Base-by-base conservation (phyloP, 2,113 vertebrate genomes). In the Myodes glareolus region DNA sequence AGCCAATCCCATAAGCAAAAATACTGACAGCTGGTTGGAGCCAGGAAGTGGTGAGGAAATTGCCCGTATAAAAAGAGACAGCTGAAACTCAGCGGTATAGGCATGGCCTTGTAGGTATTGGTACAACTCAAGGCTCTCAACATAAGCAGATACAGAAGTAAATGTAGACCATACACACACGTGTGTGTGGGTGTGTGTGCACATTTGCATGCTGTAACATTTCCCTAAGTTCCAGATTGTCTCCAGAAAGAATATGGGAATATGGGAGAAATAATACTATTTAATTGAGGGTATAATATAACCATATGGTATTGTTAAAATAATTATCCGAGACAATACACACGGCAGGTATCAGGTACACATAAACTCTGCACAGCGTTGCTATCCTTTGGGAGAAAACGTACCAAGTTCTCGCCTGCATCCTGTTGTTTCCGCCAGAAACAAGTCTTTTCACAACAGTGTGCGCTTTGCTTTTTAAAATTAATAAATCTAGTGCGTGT, bases 381-480 rank as follows among this genome's bases (percentile, higher is more conserved):
- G 47, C 88, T 68, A 47, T 92, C 11, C 67, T 33, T n/a, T 2
- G 19, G n/a, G 81, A 91, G 76, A 86, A 91, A 95, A 55, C 77
- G n/a, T 47, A 87, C 58, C 39, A 47, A 94, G 80, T n/a, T 92
- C 33, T 86, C 31, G 68, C 73, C 70, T 94, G 19, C 42, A 86
- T 80, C 42, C 89, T 92, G 29, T 17, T 88, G 68, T 72, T 94
- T 68, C 36, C n/a, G 82, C 88, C 90, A 82, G 94, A 97, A 85
- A 19, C 39, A 85, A 81, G 85, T 89, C 31, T 90, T 95, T 92
- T 94, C 61, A 36, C 92, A 89, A 92, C 36, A 86, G 36, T 72
- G 89, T n/a, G 70, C 70, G 94, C 27, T 86, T 96, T n/a, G 10
- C 42, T 95, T 93, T 96, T 92, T 12, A 58, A 97, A 97, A 90